Base-by-base conservation (phyloP, 2,797 vertebrate genomes). In the Malurus leucopterus region DNA sequence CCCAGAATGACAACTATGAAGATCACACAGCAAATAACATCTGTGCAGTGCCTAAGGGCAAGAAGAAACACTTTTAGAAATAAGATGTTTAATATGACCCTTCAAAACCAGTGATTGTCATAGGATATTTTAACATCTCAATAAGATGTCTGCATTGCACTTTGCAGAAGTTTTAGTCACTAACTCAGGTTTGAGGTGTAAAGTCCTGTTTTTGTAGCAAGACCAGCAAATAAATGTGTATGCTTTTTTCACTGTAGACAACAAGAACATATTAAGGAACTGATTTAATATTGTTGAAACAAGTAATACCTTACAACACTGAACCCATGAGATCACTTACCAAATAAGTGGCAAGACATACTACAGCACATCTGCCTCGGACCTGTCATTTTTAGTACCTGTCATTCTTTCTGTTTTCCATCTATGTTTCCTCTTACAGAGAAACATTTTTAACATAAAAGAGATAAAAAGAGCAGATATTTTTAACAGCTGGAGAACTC, bases 1-100 rank as follows among this genome's bases (percentile, higher is more conserved):
- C 98, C 98, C 46, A 98, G 92, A 96, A 99, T 98, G 96, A 98
- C 97, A 53, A 98, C 89, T 92, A 98, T 93, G 96, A 99, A 99
- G 96, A 99, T 96, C 84, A 98, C 93, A 90, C 98, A 99, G 97
- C 99, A 99, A 67, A 98, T 47, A 91, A 99, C 81, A 41, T 99
- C 99, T 54, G 99, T 99, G 97, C 98, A 99, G 95, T 89, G 97
- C 97, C 99, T 99, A 94, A 55, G 90, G 90, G 95, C 34, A 94
- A 85, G 96, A 88, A 91, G 64, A 62, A 96, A 94, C 7, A 61
- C 17, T 76, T 86, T 95, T 49, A 54, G 81, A 91, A 86, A 72
- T 22, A 61, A 74, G 7, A 23, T 61, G 11, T 63, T 69, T 63
- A 46, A 62, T n/a, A 78, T 5, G 22, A 90, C 18, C 26, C 30